A percentile compares a stretch with the other conserved stretches of the same genome.
Evolutionary conservation across 2,888 invertebrate genomes (phyloP).

Genomic region (Xestia ashworthii): DNA sequence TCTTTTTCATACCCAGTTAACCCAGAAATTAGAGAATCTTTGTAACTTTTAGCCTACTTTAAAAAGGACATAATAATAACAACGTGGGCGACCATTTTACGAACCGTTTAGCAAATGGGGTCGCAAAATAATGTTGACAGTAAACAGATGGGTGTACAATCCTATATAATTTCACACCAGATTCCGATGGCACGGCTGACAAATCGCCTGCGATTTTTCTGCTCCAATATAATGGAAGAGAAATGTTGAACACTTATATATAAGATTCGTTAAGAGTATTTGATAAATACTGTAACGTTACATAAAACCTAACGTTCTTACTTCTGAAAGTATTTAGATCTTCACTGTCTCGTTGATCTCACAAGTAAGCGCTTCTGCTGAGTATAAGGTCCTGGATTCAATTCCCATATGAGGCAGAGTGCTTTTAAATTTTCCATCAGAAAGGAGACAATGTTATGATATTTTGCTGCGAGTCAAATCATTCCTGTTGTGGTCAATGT

Average conservation of each 20-base stretch:
- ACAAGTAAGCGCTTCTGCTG: background rate
- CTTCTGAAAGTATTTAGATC: constrained; percentile 14
- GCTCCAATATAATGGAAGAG: constrained; percentile 40
- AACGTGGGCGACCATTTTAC: constrained; percentile 45
- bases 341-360: background rate
- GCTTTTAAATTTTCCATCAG: background rate
- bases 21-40: constrained; percentile 15
- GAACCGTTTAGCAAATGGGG: constrained; percentile 62
- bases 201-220: constrained; percentile 63
- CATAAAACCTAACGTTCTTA: constrained; percentile 11
- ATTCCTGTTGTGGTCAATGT: too few relatives aligned
- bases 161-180: constrained; percentile 64
- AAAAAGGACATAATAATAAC: constrained; percentile 48
- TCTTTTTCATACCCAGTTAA: background rate
- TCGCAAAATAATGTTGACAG: constrained; percentile 63
- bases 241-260: constrained; percentile 39
- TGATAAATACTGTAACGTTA: constrained; percentile 44
- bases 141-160: constrained; percentile 58
- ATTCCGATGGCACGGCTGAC: constrained; percentile 52
- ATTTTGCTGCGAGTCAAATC: too few relatives aligned
- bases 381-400: background rate
- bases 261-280: constrained; percentile 36
- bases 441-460: too few relatives aligned
- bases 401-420: background rate
- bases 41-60: constrained; percentile 7